These are phyloP conservation scores for Agonopterix subpropinquella DNA, from an alignment of 2,888 invertebrate species.

Conservation along the genomic window DNA sequence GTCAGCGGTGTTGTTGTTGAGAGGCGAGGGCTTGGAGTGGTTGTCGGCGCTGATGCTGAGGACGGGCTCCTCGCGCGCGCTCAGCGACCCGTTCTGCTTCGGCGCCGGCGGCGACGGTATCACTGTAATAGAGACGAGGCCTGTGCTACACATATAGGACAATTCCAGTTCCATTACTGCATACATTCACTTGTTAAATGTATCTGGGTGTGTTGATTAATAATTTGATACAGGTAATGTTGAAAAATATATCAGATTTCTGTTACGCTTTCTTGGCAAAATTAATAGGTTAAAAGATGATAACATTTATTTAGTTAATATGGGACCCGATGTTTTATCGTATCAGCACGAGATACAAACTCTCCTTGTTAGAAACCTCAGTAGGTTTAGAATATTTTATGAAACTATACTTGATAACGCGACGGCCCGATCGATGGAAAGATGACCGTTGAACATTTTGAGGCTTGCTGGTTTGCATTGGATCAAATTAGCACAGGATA, in stretches of 20 bases:
- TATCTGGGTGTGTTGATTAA: neutral
- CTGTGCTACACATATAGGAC: neutral
- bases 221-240: neutral
- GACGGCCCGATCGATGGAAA: too few relatives aligned
- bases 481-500: too few relatives aligned
- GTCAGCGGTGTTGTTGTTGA: conserved; percentile 53
- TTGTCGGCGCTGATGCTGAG: conserved; percentile 19
- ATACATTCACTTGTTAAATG: neutral
- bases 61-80: conserved; percentile 19
- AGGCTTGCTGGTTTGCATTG: too few relatives aligned
- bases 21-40: conserved; percentile 22
- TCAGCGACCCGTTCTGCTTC: conserved; percentile 48
- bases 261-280: too few relatives aligned
- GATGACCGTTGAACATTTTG: too few relatives aligned
- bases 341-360: too few relatives aligned
- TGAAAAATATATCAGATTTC: neutral
- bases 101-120: conserved; percentile 25
- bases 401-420: too few relatives aligned
- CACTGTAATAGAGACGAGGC: conserved; percentile 22
- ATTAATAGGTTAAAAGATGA: too few relatives aligned
- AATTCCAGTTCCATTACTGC: neutral
- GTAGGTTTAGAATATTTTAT: too few relatives aligned
- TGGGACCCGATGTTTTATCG: too few relatives aligned
- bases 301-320: too few relatives aligned
- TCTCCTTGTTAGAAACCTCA: too few relatives aligned